A percentile compares a stretch with the other conserved stretches of the same genome.
Conservation (phyloP, 2,113 vertebrate genomes). For the Centropristis striata region DNA sequence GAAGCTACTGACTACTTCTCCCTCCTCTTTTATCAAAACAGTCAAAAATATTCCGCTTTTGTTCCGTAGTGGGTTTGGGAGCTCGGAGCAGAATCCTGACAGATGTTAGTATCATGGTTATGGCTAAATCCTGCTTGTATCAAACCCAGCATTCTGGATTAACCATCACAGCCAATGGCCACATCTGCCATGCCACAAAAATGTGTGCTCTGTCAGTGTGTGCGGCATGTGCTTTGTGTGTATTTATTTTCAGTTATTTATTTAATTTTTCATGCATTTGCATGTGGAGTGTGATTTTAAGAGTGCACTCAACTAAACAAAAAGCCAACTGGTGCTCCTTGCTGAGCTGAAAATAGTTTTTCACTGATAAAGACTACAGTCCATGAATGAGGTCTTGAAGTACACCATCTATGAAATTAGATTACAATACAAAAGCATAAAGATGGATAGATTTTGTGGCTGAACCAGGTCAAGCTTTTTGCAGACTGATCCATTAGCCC, state of each 20-base stretch:
- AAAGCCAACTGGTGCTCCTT: constrained; percentile 21
- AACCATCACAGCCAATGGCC: constrained; percentile 78
- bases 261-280: neutral
- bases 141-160: constrained; percentile 83
- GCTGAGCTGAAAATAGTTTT: constrained; percentile 5
- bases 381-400: constrained; percentile 16
- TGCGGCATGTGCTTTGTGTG: neutral
- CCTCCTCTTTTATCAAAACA: constrained; percentile 7
- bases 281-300: constrained; percentile 30
- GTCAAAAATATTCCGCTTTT: constrained; percentile 44
- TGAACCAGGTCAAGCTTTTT: neutral
- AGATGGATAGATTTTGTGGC: neutral
- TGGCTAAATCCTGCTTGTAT: constrained; percentile 83
- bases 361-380: neutral
- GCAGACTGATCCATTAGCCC: neutral
- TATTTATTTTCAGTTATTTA: neutral
- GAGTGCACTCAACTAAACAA: constrained; percentile 8
- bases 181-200: constrained; percentile 81
- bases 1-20: constrained; percentile 20
- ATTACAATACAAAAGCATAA: neutral
- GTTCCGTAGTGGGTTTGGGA: constrained; percentile 46
- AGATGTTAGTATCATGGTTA: constrained; percentile 83
- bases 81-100: constrained; percentile 65
- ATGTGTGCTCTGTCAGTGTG: constrained; percentile 61
- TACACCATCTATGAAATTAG: neutral